Evolutionary conservation across 2,113 vertebrate genomes (phyloP).

Genomic region (Calidris pugnax): DNA sequence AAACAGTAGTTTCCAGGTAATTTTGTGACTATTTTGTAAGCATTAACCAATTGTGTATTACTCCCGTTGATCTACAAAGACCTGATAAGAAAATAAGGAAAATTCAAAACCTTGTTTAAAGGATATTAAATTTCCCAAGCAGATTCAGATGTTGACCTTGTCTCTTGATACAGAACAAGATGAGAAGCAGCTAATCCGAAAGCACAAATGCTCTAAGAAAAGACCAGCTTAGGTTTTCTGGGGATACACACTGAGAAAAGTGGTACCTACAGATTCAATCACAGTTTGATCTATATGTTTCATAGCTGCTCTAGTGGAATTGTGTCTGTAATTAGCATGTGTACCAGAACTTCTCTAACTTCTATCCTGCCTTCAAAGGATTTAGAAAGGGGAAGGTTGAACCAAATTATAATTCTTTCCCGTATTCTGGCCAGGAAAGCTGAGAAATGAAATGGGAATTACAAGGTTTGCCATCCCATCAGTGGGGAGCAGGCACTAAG

Average conservation of each 20-base stretch:
- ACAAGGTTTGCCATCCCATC: neutral
- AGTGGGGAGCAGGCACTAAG: neutral
- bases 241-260: neutral
- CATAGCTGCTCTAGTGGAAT: neutral
- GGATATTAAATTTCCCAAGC: neutral
- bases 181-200: neutral
- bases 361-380: neutral
- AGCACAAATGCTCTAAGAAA: neutral
- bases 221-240: neutral
- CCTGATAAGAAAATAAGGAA: neutral
- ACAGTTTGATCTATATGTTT: neutral
- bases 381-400: neutral
- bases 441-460: neutral
- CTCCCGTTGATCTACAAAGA: neutral
- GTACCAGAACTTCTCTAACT: neutral
- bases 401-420: neutral
- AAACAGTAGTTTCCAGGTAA: neutral
- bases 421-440: neutral
- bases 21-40: neutral
- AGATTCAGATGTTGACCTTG: neutral
- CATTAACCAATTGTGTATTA: neutral
- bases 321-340: fast-evolving
- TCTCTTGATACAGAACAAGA: neutral
- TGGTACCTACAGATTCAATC: neutral
- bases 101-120: neutral